Conservation (phyloP, 2,888 invertebrate genomes). For the Drosophila suboccidentalis region DNA sequence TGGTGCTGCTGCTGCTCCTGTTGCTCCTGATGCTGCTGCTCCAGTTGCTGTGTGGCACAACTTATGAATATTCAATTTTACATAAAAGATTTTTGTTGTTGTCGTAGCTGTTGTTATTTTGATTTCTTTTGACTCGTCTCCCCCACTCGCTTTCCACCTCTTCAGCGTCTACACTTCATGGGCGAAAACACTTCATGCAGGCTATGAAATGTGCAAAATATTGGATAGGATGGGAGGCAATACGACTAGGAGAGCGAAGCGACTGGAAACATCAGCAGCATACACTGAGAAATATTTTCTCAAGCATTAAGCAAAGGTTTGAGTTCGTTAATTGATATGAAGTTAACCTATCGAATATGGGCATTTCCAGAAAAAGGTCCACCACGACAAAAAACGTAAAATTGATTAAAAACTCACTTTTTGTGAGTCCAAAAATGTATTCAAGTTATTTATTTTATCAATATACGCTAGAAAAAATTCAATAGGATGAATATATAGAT, state of each 20-base stretch:
- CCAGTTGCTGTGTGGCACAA: constrained; percentile 60
- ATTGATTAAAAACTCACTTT: no score
- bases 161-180: constrained; percentile 9
- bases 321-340: neutral
- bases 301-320: neutral
- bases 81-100: constrained; percentile 78
- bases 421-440: no score
- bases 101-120: constrained; percentile 69
- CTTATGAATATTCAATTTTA: constrained; percentile 81
- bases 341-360: neutral
- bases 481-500: no score
- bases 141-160: constrained; percentile 4
- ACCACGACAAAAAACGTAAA: no score
- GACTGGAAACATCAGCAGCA: neutral
- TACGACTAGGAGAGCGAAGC: constrained; percentile 15
- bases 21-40: constrained; percentile 33
- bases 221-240: constrained; percentile 34
- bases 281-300: constrained; percentile 31
- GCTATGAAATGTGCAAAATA: constrained; percentile 67
- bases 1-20: constrained; percentile 22
- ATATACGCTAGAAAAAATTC: no score
- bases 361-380: no score
- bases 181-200: constrained; percentile 60
- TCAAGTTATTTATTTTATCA: no score
- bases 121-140: constrained; percentile 55